phyloP scores from a whole-genome alignment of 30 jellyfish, hydroid and myxozoan species.

The Cassiopea andromeda region DNA sequence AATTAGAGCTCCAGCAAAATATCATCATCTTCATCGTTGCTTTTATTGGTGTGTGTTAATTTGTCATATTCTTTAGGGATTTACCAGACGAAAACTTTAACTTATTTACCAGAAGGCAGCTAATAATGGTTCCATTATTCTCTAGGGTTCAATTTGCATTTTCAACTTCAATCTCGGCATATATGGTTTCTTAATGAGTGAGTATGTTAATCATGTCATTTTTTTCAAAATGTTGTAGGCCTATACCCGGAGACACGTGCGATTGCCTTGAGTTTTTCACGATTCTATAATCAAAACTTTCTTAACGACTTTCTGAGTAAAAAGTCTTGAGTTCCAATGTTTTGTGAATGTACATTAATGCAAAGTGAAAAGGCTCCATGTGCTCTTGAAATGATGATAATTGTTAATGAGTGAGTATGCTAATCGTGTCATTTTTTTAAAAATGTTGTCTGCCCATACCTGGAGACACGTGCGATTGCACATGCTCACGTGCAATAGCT shows the following conservation, averaged over 20 bases:
- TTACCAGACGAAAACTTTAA: neutral
- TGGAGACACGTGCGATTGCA: too few species aligned
- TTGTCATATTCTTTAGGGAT: neutral
- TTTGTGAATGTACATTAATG: too few species aligned
- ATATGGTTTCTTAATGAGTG: conserved; percentile 77
- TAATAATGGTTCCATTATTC: neutral
- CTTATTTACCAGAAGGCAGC: neutral
- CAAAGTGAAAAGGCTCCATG: too few species aligned
- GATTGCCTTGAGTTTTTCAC: too few species aligned
- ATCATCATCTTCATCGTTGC: too few species aligned
- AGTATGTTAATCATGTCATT: conserved; percentile 2
- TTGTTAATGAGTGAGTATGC: conserved; percentile 77
- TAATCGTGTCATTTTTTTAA: neutral
- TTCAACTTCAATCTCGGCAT: conserved; percentile 87
- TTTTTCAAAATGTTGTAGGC: neutral
- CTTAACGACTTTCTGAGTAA: too few species aligned
- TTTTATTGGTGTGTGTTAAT: neutral
- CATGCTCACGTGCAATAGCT: too few species aligned
- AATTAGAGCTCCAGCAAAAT: too few species aligned
- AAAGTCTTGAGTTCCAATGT: too few species aligned
- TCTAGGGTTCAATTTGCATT: conserved; percentile 89
- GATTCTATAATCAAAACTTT: too few species aligned
- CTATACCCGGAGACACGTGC: too few species aligned
- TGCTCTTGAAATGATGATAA: too few species aligned
- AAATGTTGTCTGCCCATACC: neutral